These are phyloP conservation scores for Syndactyla subalaris DNA, from an alignment of 2,797 vertebrate species.

Conservation along the genomic window DNA sequence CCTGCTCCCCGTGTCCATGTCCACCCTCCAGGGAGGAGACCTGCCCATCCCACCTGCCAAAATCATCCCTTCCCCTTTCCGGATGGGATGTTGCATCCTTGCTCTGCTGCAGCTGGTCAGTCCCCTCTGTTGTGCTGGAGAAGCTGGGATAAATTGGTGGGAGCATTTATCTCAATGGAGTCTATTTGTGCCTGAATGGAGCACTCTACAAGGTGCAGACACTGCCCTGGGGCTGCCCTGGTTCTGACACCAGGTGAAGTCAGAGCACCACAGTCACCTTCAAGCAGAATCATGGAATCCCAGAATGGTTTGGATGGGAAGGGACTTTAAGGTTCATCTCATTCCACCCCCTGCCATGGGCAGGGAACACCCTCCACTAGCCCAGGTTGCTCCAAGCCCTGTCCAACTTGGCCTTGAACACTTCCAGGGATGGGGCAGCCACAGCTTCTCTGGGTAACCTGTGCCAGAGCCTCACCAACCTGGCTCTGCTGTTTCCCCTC, in stretches of 20 bases:
- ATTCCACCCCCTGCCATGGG: no score
- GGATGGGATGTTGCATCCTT: not conserved
- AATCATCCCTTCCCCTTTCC: not conserved
- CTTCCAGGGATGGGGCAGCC: not conserved
- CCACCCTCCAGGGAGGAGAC: no score
- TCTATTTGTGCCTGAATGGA: not conserved
- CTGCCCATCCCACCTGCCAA: no score
- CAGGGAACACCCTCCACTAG: not conserved
- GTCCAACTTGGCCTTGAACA: not conserved
- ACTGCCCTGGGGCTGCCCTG: no score
- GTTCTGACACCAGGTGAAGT: not conserved
- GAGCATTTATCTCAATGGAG: not conserved
- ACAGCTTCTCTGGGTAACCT: not conserved
- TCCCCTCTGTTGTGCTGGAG: not conserved
- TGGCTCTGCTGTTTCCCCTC: not conserved
- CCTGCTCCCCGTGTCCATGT: no score
- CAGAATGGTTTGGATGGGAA: no score
- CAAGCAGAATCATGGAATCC: not conserved
- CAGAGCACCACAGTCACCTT: not conserved
- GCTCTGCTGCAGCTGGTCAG: accelerated
- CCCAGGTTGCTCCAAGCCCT: not conserved
- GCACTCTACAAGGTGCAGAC: no score
- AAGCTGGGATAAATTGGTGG: not conserved
- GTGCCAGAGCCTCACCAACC: not conserved
- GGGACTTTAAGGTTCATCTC: no score